phyloP scores from a whole-genome alignment of 2,113 vertebrate species.

The Reinhardtius hippoglossoides region DNA sequence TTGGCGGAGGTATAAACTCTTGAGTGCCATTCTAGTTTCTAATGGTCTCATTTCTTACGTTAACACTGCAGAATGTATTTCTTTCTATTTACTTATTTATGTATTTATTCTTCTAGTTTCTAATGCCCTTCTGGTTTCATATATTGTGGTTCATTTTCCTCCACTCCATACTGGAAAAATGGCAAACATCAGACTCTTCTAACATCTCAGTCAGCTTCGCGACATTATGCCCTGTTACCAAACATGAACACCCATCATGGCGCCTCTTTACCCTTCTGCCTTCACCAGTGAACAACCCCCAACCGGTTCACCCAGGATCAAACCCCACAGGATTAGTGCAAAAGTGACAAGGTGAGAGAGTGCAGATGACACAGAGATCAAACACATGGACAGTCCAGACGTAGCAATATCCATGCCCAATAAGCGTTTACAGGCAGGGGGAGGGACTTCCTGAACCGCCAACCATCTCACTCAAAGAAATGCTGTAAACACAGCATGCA shows the following conservation, averaged over 20 bases:
- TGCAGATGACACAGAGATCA: slow-evolving; percentile 69
- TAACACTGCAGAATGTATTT: no score
- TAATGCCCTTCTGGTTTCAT: no score
- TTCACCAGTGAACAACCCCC: slow-evolving; percentile 67
- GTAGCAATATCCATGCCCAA: slow-evolving; percentile 74
- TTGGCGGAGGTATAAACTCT: no score
- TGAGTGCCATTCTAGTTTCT: no score
- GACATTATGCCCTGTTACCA: slow-evolving; percentile 23
- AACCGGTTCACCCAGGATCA: slow-evolving; percentile 53
- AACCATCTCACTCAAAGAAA: slow-evolving; percentile 64
- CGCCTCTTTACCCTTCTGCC: slow-evolving; percentile 38
- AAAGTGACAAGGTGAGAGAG: slow-evolving; percentile 67
- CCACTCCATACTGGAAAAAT: background rate
- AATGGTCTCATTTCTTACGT: no score
- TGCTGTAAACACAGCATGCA: slow-evolving; percentile 21
- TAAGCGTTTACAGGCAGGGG: slow-evolving; percentile 69
- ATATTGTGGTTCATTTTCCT: background rate
- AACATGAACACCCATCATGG: slow-evolving; percentile 36
- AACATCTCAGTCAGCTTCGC: slow-evolving; percentile 57
- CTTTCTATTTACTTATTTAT: background rate
- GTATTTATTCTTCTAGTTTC: background rate
- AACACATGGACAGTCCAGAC: slow-evolving; percentile 67
- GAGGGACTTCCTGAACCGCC: slow-evolving; percentile 61
- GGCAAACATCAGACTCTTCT: slow-evolving; percentile 63
- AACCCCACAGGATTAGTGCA: slow-evolving; percentile 72